phyloP scores from a whole-genome alignment of 2,888 invertebrate genomes.

The Lasioglossum villosulum region DNA sequence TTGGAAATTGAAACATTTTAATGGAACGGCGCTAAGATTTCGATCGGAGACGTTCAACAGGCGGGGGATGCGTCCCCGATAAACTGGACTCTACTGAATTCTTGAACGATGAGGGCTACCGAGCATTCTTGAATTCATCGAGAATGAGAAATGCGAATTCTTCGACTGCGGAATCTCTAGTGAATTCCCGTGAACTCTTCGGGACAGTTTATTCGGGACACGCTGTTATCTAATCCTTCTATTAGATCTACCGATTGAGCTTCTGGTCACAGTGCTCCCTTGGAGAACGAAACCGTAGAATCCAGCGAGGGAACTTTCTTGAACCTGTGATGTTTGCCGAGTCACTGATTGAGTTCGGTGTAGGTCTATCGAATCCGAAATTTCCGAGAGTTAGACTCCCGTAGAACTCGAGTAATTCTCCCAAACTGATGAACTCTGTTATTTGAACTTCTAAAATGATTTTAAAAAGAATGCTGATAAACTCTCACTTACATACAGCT shows the following conservation, averaged over 20 bases:
- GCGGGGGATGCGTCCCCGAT: not conserved
- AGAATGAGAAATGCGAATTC: not conserved
- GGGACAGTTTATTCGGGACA: not conserved
- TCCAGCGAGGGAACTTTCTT: not conserved
- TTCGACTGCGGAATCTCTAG: not conserved
- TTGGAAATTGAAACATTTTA: constrained; percentile 53
- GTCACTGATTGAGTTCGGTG: not conserved
- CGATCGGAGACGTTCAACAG: constrained; percentile 22
- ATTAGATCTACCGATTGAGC: not conserved
- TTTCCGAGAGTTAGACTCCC: not conserved
- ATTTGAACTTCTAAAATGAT: not conserved
- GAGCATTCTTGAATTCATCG: not conserved
- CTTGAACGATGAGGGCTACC: not conserved
- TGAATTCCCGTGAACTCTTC: not conserved
- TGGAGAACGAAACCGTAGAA: not conserved
- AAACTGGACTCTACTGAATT: not conserved
- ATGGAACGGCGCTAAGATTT: not conserved
- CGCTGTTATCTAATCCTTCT: not conserved
- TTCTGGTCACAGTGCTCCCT: not conserved
- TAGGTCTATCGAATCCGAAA: not conserved
- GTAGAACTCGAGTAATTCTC: not conserved
- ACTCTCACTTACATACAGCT: not conserved
- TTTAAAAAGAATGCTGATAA: no score
- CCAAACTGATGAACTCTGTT: not conserved
- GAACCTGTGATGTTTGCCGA: not conserved